Evolutionary conservation across 2,113 vertebrate genomes (phyloP).

Genomic region (Triplophysa dalaica): DNA sequence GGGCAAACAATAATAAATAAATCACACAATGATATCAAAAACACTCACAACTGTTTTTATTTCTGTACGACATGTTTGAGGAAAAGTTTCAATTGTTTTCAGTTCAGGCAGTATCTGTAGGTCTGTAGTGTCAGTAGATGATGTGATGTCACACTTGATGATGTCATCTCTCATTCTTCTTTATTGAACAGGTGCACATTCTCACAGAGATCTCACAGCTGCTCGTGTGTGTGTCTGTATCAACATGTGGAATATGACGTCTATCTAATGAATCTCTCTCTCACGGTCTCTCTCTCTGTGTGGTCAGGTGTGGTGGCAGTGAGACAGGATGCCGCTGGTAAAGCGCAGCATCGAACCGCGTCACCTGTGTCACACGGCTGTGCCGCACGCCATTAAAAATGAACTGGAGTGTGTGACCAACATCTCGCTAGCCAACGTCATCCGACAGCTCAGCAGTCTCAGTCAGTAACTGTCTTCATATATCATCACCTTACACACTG

Average conservation of each 20-base stretch:
- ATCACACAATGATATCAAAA: too few species aligned
- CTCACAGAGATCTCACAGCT: slow-evolving; percentile 16
- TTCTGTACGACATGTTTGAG: too few species aligned
- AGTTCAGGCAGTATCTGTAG: too few species aligned
- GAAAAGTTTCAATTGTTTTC: too few species aligned
- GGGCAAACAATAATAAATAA: too few species aligned
- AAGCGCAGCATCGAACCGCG: slow-evolving; percentile 98
- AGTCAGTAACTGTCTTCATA: slow-evolving; percentile 76
- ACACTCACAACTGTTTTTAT: too few species aligned
- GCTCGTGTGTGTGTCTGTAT: slow-evolving; percentile 10
- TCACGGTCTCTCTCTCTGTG: not conserved
- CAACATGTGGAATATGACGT: slow-evolving; percentile 28
- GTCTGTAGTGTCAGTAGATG: not conserved
- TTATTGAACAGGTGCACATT: slow-evolving; percentile 3
- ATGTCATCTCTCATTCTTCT: slow-evolving; percentile 33
- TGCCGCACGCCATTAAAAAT: slow-evolving; percentile 93
- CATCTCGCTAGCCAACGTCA: slow-evolving; percentile 97
- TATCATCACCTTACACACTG: too few species aligned
- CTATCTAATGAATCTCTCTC: not conserved
- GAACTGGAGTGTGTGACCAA: slow-evolving; percentile 99
- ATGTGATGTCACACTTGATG: slow-evolving; percentile 31
- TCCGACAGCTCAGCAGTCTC: slow-evolving; percentile 96
- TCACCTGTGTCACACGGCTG: slow-evolving; percentile 95
- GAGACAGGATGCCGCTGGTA: slow-evolving; percentile 90
- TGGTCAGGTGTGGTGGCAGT: slow-evolving; percentile 68